These are phyloP conservation scores for Scartelaos histophorus DNA, from an alignment of 2,113 vertebrate species.

Conservation along the genomic window DNA sequence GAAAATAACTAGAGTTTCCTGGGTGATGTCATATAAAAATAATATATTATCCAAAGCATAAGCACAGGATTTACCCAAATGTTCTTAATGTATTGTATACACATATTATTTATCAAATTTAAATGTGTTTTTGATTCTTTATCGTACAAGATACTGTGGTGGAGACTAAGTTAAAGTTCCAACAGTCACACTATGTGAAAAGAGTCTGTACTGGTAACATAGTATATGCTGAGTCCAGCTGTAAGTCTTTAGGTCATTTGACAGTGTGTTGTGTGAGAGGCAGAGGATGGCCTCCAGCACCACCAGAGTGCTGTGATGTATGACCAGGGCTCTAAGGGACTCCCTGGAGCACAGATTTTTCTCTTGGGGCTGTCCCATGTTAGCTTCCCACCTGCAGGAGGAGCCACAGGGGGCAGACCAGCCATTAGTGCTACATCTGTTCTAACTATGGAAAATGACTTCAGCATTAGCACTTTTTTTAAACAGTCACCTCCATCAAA, in stretches of 20 bases:
- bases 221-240: background rate
- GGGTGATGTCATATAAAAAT: too few relatives aligned
- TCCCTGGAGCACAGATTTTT: slow-evolving; percentile 1
- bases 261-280: background rate
- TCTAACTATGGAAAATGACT: background rate
- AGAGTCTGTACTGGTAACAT: background rate
- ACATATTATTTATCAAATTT: too few relatives aligned
- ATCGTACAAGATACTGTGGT: too few relatives aligned
- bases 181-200: background rate
- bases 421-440: background rate
- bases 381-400: background rate
- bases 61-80: too few relatives aligned
- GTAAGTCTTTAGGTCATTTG: background rate
- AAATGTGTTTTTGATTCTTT: too few relatives aligned
- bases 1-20: too few relatives aligned
- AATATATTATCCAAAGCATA: too few relatives aligned
- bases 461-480: background rate
- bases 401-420: slow-evolving; percentile 4
- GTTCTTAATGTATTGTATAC: too few relatives aligned
- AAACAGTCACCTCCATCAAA: background rate
- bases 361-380: background rate
- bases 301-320: background rate
- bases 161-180: background rate
- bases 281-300: background rate
- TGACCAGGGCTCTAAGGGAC: background rate